Evolutionary conservation across 1,140 invertebrate genomes (phyloP), one percentile per base, ranked within the genome.

Genomic region (Pachyrhynchus sulphureomaculatus): DNA sequence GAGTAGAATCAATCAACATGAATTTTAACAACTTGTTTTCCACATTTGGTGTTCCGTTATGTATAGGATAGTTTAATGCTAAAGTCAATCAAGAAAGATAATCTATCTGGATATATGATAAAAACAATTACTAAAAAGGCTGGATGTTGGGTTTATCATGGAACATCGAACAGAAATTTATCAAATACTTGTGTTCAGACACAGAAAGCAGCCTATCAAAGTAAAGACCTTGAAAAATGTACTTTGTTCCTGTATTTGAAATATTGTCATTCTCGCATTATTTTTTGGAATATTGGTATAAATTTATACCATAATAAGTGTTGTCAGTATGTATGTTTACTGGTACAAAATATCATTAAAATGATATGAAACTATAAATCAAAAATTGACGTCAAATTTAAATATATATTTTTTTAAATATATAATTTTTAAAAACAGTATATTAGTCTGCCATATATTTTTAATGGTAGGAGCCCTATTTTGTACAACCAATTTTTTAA

Each of bases 81-180:
- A 62, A 62, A 55, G 52, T 62, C 59, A 62, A 62, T 62, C 49
- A 62, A 6, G 41, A 20, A 41, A 26, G 24, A 13, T 62, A 36
- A 26, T 12, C 12, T 10, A 24, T 23, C 10, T 54, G 39, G 37
- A 54, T 26, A 39, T 62, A 39, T 62, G 52, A 54, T 55, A 62
- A 62, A 54, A 62, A 52, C 52, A 62, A 44, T 62, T 62, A 41
- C 48, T 60, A 13, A 53, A 10, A 52, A 44, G 52, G 52, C 52
- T 62, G 57, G 57, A 60, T 36, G 52, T 60, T 60, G 57, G 15
- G 44, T 62, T 62, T 62, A 55, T 62, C 52, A 62, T 23, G 41
- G 10, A 21, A 47, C 10, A 47, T 36, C 32, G 45, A 32, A 21
- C 15, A 36, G 36, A 44, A 29, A 51, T 51, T 39, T 51, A 39